Evolutionary conservation across 2,888 invertebrate genomes (phyloP).

Genomic region (Oegoconia quadripuncta): DNA sequence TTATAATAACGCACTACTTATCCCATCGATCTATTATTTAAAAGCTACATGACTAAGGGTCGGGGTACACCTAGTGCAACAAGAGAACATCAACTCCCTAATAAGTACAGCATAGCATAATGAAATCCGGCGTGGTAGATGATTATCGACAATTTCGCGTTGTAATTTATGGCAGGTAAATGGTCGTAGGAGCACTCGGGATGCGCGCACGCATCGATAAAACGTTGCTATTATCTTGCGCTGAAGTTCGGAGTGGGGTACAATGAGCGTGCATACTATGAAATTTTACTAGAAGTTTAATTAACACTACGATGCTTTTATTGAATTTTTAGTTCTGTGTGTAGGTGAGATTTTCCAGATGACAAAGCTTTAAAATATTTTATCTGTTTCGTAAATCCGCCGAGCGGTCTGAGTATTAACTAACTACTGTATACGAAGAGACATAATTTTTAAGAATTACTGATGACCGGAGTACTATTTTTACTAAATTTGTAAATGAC

Average conservation of each 20-base stretch:
- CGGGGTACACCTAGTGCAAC: slow-evolving; percentile 6
- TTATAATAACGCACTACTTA: not conserved
- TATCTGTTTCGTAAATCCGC: too few relatives aligned
- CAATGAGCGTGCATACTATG: slow-evolving; percentile 25
- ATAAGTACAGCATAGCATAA: slow-evolving; percentile 49
- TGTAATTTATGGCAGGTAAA: slow-evolving; percentile 58
- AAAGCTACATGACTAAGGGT: slow-evolving; percentile 1
- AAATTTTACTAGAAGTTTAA: too few relatives aligned
- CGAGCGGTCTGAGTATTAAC: too few relatives aligned
- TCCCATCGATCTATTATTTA: not conserved
- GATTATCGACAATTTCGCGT: slow-evolving; percentile 64
- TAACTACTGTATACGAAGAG: too few relatives aligned
- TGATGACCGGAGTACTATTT: too few relatives aligned
- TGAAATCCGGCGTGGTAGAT: slow-evolving; percentile 54
- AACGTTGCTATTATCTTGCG: slow-evolving; percentile 57
- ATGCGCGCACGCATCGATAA: slow-evolving; percentile 59
- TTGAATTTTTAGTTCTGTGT: too few relatives aligned
- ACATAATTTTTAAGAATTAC: too few relatives aligned
- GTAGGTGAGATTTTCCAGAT: too few relatives aligned
- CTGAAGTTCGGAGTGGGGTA: slow-evolving; percentile 20
- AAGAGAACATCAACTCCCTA: slow-evolving; percentile 24
- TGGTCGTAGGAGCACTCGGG: slow-evolving; percentile 40
- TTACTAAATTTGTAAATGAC: too few relatives aligned
- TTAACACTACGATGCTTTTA: too few relatives aligned
- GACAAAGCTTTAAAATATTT: too few relatives aligned